Percentiles rank a stretch among this genome's conserved stretches.
These are phyloP conservation scores for Coreoperca whiteheadi DNA, from an alignment of 2,113 vertebrate species.

Conservation along the genomic window DNA sequence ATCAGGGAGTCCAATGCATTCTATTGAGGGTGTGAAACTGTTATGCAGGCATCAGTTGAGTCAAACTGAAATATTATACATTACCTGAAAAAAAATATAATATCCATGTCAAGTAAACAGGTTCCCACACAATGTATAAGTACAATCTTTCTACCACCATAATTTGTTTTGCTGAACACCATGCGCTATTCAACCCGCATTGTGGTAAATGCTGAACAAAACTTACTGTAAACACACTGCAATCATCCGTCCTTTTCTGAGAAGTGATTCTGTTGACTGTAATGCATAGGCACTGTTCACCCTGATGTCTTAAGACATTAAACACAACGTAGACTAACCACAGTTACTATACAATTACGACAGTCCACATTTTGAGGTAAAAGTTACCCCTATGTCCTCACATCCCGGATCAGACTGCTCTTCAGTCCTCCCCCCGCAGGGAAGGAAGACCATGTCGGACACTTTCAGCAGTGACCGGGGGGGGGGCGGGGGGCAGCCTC, in stretches of 20 bases:
- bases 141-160: constrained; percentile 35
- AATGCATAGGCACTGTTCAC: constrained; percentile 76
- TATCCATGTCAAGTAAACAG: constrained; percentile 54
- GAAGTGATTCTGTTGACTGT: constrained; percentile 9
- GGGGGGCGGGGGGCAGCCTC: constrained; percentile 9
- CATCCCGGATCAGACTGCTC: constrained; percentile 4
- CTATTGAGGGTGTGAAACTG: background rate
- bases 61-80: constrained; percentile 20
- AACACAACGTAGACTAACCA: constrained; percentile 60
- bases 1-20: constrained; percentile 48
- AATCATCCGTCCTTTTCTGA: background rate
- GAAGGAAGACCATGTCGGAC: constrained; percentile 17
- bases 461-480: background rate
- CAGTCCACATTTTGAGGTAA: constrained; percentile 3
- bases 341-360: constrained; percentile 47
- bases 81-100: constrained; percentile 27
- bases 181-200: constrained; percentile 60
- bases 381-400: background rate
- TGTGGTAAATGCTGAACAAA: constrained; percentile 26
- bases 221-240: constrained; percentile 20
- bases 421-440: background rate
- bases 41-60: constrained; percentile 40
- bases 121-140: constrained; percentile 31
- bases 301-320: constrained; percentile 65
- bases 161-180: constrained; percentile 46